Conservation (phyloP, 2,113 vertebrate genomes). For the Nannospalax galili region DNA sequence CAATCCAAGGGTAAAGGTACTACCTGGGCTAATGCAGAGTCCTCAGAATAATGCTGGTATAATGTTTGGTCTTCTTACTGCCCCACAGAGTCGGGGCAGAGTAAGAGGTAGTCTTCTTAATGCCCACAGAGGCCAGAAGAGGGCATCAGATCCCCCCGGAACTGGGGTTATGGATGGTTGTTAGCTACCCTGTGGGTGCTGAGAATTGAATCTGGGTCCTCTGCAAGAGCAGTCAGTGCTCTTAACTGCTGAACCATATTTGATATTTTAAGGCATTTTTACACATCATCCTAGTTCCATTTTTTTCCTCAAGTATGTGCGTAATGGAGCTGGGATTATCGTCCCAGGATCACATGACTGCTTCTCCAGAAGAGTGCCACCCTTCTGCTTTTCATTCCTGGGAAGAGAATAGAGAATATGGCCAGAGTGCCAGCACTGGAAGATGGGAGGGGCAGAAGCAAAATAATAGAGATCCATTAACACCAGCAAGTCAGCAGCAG, state of each 20-base stretch:
- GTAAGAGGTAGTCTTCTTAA: no score
- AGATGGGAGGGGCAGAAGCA: background rate
- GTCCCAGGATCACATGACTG: background rate
- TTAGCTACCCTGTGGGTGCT: no score
- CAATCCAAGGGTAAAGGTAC: background rate
- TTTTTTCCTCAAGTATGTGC: background rate
- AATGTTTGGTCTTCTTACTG: background rate
- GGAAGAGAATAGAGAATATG: background rate
- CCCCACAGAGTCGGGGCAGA: no score
- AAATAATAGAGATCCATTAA: background rate
- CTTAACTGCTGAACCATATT: no score
- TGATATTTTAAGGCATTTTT: background rate
- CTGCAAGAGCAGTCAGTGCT: no score
- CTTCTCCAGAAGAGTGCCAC: background rate
- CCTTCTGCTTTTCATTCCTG: background rate
- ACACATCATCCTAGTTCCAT: accelerated
- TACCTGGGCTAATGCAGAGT: background rate
- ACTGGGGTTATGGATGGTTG: no score
- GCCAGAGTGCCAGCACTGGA: background rate
- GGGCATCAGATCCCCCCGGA: no score
- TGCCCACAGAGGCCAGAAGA: no score
- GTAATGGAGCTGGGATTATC: background rate
- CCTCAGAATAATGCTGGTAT: background rate
- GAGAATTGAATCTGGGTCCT: no score
- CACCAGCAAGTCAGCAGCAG: background rate